phyloP scores from a whole-genome alignment of 2,113 vertebrate genomes.

The Heterotis niloticus region DNA sequence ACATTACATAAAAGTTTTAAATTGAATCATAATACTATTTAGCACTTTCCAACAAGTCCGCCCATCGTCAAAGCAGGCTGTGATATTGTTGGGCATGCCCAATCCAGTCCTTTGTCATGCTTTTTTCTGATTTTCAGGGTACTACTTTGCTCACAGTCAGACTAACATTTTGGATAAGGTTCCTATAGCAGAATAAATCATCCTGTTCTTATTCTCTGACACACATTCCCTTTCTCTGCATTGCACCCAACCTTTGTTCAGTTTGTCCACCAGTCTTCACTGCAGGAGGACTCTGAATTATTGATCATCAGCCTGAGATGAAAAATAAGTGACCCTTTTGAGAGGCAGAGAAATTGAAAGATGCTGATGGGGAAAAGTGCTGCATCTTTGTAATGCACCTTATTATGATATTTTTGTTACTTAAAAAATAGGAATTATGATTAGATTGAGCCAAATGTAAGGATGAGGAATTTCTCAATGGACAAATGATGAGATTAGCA shows the following conservation, averaged over 20 bases:
- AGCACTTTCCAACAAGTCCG: too few species aligned
- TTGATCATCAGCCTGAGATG: constrained; percentile 53
- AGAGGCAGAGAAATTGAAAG: constrained; percentile 12
- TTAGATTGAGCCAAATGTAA: too few species aligned
- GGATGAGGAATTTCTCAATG: too few species aligned
- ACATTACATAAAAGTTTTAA: too few species aligned
- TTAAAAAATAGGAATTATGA: too few species aligned
- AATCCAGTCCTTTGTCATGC: background rate
- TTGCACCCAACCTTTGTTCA: constrained; percentile 48
- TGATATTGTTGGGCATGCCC: background rate
- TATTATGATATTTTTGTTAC: too few species aligned
- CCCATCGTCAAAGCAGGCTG: too few species aligned
- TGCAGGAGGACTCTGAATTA: constrained; percentile 60
- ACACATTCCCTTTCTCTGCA: constrained; percentile 15
- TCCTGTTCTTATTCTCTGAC: constrained; percentile 27
- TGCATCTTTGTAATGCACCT: background rate
- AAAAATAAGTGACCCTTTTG: constrained; percentile 40
- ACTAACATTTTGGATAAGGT: background rate
- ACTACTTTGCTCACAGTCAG: background rate
- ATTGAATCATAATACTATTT: too few species aligned
- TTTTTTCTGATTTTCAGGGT: background rate
- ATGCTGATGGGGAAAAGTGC: background rate
- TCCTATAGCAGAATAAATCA: background rate
- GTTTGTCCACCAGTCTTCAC: constrained; percentile 48
- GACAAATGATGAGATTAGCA: background rate